Conservation (phyloP, 2,797 vertebrate genomes). For the Rhynchotus rufescens region DNA sequence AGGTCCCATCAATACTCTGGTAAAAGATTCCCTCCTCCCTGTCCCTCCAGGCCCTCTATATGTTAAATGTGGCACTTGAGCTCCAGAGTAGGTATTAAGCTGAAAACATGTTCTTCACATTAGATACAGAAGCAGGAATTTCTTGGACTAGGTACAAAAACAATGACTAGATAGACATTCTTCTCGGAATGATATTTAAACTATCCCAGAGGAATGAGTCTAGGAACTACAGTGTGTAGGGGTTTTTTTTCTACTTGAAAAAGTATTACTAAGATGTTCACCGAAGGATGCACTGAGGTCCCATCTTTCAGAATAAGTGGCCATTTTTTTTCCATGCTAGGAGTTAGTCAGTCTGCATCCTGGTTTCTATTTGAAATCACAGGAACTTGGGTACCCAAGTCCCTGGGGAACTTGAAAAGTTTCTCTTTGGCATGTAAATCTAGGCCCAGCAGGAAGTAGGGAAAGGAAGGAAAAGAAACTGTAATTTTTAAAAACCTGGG, state of each 20-base stretch:
- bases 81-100: not conserved
- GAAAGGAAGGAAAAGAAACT: not conserved
- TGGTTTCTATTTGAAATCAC: constrained; percentile 14
- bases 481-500: constrained; percentile 4
- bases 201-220: constrained; percentile 31
- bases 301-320: not conserved
- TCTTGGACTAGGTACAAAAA: constrained; percentile 31
- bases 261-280: constrained; percentile 56
- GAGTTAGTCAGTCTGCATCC: constrained; percentile 9
- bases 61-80: not conserved
- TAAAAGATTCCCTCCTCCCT: not conserved
- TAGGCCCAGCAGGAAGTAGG: not conserved
- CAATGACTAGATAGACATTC: constrained; percentile 1
- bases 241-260: not conserved
- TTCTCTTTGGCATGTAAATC: not conserved
- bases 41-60: not conserved
- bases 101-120: not conserved
- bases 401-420: constrained; percentile 17
- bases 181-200: too few species aligned
- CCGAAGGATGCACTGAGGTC: constrained; percentile 1
- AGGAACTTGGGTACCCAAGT: not conserved
- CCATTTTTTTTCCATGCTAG: constrained; percentile 9
- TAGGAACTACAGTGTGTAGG: constrained; percentile 1
- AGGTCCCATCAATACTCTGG: not conserved
- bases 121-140: constrained; percentile 19